These are phyloP conservation scores for Tipula confusa DNA, from an alignment of 2,888 invertebrate species.

Conservation along the genomic window DNA sequence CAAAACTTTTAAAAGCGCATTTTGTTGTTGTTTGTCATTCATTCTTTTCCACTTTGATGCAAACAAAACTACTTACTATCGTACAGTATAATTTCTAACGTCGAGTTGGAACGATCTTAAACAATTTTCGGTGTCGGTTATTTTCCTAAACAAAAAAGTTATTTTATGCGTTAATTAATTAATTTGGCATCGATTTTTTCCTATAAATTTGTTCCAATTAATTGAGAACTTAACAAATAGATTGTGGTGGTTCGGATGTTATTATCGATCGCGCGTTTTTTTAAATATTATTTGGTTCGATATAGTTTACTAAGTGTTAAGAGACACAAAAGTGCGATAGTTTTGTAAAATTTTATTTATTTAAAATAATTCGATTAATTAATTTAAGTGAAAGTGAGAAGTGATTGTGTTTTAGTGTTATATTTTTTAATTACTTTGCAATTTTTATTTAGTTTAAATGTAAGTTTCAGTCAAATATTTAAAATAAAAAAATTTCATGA, in stretches of 20 bases:
- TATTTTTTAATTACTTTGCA: not conserved
- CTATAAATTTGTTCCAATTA: not conserved
- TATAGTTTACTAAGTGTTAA: too few relatives aligned
- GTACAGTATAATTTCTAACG: not conserved
- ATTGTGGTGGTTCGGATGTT: not conserved
- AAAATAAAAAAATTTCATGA: too few relatives aligned
- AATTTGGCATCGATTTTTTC: not conserved
- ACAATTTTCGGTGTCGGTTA: too few relatives aligned
- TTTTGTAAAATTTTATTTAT: too few relatives aligned
- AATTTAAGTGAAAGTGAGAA: not conserved
- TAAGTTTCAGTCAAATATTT: not conserved
- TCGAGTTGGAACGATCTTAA: not conserved
- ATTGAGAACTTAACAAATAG: not conserved
- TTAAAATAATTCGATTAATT: not conserved
- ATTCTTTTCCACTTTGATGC: not conserved
- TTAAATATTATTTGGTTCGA: too few relatives aligned
- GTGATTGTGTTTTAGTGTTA: not conserved
- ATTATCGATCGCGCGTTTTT: not conserved
- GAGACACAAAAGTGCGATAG: too few relatives aligned
- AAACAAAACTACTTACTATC: not conserved
- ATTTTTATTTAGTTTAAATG: not conserved
- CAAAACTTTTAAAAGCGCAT: not conserved
- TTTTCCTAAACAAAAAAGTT: not conserved
- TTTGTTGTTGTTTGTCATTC: not conserved
- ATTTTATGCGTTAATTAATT: not conserved